Percentiles rank a stretch among this genome's conserved stretches.
These are phyloP conservation scores for Denticeps clupeoides DNA, from an alignment of 2,797 vertebrate species.

Conservation along the genomic window DNA sequence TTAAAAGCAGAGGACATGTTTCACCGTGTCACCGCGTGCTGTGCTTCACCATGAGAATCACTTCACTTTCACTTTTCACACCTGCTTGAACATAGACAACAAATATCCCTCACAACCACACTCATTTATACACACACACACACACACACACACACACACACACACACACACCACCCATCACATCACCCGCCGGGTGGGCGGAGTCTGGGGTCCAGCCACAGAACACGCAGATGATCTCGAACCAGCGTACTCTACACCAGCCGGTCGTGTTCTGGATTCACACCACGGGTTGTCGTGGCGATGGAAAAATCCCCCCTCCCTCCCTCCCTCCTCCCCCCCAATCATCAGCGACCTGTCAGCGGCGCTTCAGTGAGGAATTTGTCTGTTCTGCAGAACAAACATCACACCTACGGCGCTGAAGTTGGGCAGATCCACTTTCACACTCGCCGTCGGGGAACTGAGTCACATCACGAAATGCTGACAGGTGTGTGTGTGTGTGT, in stretches of 20 bases:
- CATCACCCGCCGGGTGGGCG: background rate
- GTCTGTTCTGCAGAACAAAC: conserved; percentile 25
- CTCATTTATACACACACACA: background rate
- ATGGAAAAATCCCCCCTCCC: conserved; percentile 24
- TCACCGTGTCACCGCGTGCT: too few relatives aligned
- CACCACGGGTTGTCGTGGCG: conserved; percentile 13
- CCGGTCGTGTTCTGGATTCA: conserved; percentile 5
- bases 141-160: background rate
- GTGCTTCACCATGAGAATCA: too few relatives aligned
- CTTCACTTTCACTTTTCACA: too few relatives aligned
- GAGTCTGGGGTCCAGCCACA: conserved; percentile 24
- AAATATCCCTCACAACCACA: conserved; percentile 2
- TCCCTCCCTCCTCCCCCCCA: conserved; percentile 24
- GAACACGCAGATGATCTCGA: conserved; percentile 16
- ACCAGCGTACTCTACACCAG: too few relatives aligned
- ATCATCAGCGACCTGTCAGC: too few relatives aligned
- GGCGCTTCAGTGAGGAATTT: conserved; percentile 30
- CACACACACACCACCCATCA: background rate
- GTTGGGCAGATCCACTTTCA: conserved; percentile 5
- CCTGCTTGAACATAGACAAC: conserved; percentile 15
- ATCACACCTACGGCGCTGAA: conserved; percentile 23
- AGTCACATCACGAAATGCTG: too few relatives aligned
- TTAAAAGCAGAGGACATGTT: too few relatives aligned
- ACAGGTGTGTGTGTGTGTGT: background rate
- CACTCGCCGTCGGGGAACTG: background rate